Conservation (phyloP, 2,113 vertebrate species). For the Triplophysa siluroides region DNA sequence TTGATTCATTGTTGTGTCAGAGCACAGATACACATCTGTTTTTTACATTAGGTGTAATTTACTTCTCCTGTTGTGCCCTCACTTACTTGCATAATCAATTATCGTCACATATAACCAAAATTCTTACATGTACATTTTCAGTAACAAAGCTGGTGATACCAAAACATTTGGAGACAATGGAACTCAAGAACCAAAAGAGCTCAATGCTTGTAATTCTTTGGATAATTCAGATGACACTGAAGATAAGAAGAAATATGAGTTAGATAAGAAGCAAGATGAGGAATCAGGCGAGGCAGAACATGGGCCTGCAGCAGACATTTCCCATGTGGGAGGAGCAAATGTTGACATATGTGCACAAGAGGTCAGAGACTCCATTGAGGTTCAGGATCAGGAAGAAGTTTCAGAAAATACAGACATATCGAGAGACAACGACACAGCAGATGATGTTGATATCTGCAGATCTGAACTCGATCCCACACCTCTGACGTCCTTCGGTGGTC, state of each 20-base stretch:
- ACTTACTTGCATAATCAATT: conserved; percentile 23
- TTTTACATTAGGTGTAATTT: conserved; percentile 21
- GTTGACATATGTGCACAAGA: conserved; percentile 52
- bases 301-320: background rate
- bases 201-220: conserved; percentile 11
- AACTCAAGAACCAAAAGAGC: conserved; percentile 37
- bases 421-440: conserved; percentile 48
- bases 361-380: conserved; percentile 22
- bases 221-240: conserved; percentile 42
- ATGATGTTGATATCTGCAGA: conserved; percentile 28
- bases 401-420: conserved; percentile 33
- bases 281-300: conserved; percentile 31
- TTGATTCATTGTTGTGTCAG: conserved; percentile 18
- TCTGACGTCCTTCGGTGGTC: conserved; percentile 31
- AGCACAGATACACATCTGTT: conserved; percentile 15
- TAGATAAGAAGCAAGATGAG: conserved; percentile 21
- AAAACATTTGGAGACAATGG: conserved; percentile 44
- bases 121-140: conserved; percentile 53
- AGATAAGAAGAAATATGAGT: conserved; percentile 34
- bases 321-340: conserved; percentile 21
- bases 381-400: conserved; percentile 11
- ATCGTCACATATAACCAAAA: conserved; percentile 16
- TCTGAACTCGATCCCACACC: conserved; percentile 47
- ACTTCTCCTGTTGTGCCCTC: conserved; percentile 30
- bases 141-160: conserved; percentile 51